Percentiles rank a stretch among this genome's conserved stretches.
phyloP scores from a whole-genome alignment of 2,888 invertebrate species.

The Norana najaformis region DNA sequence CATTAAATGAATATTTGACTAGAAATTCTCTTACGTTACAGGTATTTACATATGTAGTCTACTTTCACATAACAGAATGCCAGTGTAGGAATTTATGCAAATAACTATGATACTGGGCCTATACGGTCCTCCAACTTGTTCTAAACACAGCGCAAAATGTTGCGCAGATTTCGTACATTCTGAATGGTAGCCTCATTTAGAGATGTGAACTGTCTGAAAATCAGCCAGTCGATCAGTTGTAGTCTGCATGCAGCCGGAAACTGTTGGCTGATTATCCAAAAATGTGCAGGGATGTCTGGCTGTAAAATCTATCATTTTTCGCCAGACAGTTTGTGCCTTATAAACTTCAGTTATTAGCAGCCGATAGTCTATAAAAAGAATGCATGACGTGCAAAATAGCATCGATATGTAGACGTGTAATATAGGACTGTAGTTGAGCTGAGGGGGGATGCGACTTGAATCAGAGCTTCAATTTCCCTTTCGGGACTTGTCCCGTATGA shows the following conservation, averaged over 20 bases:
- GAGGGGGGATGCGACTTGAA: neutral
- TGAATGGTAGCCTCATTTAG: neutral
- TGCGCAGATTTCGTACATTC: neutral
- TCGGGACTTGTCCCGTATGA: neutral
- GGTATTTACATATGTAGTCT: neutral
- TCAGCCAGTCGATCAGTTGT: neutral
- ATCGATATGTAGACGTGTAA: neutral
- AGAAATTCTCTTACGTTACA: neutral
- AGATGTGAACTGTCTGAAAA: neutral
- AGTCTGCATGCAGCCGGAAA: neutral
- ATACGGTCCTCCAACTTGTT: too few relatives aligned
- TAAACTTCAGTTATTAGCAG: neutral
- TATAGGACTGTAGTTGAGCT: neutral
- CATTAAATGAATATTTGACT: neutral
- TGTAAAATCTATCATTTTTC: neutral
- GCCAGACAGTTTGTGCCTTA: neutral
- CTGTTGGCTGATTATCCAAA: neutral
- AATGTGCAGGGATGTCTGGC: neutral
- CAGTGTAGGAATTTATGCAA: neutral
- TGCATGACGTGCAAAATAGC: too few relatives aligned
- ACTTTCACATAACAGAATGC: neutral
- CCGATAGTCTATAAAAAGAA: neutral
- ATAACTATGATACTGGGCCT: too few relatives aligned
- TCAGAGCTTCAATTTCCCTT: slow-evolving; percentile 4
- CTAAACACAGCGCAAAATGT: neutral